phyloP scores from a whole-genome alignment of 2,113 vertebrate species.

The Conger conger region DNA sequence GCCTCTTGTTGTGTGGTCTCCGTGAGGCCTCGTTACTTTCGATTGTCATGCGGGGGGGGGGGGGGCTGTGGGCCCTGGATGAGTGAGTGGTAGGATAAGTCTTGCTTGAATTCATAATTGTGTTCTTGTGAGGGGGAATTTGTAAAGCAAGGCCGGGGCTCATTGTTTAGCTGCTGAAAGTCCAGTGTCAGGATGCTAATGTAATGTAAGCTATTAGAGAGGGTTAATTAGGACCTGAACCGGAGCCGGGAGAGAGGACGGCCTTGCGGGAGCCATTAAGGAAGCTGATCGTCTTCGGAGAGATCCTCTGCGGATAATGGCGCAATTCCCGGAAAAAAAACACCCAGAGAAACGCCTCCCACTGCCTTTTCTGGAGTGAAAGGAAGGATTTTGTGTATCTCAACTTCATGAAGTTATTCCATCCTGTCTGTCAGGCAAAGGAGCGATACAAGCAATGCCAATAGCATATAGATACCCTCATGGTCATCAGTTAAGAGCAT shows the following conservation, averaged over 20 bases:
- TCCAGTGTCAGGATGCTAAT: conserved; percentile 77
- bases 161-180: conserved; percentile 73
- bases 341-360: conserved; percentile 29
- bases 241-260: conserved; percentile 66
- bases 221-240: conserved; percentile 80
- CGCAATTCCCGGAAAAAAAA: conserved; percentile 52
- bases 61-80: conserved; percentile 55
- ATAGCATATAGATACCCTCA: too few relatives aligned
- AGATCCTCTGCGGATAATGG: conserved; percentile 68
- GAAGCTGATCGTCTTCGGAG: conserved; percentile 61
- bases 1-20: conserved; percentile 74
- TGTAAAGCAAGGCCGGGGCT: conserved; percentile 78
- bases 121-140: conserved; percentile 75
- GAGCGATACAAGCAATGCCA: too few relatives aligned
- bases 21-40: conserved; percentile 66
- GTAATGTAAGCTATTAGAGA: conserved; percentile 81
- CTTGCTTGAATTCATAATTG: conserved; percentile 84
- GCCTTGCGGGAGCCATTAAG: conserved; percentile 73
- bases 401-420: not conserved
- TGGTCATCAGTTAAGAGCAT: too few relatives aligned
- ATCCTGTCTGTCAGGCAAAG: not conserved
- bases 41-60: conserved; percentile 34
- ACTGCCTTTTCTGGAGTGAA: conserved; percentile 28
- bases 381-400: conserved; percentile 12
- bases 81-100: conserved; percentile 74